These are phyloP conservation scores for Gila orcuttii DNA, from an alignment of 2,113 vertebrate species.

Conservation along the genomic window DNA sequence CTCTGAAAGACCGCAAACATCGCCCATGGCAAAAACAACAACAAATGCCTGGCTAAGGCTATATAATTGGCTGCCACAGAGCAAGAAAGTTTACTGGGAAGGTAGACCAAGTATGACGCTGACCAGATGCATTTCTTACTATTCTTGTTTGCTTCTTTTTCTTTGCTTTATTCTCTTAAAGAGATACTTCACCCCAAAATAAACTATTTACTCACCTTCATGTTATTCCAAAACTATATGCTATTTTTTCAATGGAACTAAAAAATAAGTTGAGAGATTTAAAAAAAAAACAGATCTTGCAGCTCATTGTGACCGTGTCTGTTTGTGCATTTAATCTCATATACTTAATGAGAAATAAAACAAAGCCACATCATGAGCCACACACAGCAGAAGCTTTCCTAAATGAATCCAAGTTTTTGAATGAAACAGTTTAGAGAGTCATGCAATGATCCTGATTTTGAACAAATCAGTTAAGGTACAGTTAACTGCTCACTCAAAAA, in stretches of 20 bases:
- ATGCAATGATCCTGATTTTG: too few relatives aligned
- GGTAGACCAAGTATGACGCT: background rate
- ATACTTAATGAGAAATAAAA: background rate
- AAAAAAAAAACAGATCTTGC: background rate
- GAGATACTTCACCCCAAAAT: background rate
- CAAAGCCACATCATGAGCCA: too few relatives aligned
- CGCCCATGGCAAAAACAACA: slow-evolving; percentile 35
- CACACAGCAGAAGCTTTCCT: too few relatives aligned
- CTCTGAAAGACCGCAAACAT: slow-evolving; percentile 34
- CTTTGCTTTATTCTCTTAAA: background rate
- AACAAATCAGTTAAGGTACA: too few relatives aligned
- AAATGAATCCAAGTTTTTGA: too few relatives aligned
- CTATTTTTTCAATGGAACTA: background rate
- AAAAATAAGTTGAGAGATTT: background rate
- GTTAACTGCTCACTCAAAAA: too few relatives aligned
- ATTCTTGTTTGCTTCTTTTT: too few relatives aligned
- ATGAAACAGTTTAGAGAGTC: too few relatives aligned
- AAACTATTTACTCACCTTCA: background rate
- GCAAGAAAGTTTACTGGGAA: slow-evolving; percentile 8
- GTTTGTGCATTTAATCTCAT: background rate
- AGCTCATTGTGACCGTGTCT: background rate
- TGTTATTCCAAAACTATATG: background rate
- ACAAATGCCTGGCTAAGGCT: slow-evolving; percentile 23
- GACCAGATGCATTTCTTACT: background rate
- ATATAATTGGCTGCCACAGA: slow-evolving; percentile 42